These are phyloP conservation scores for Danionella cerebrum DNA, from an alignment of 2,113 vertebrate species.

Conservation along the genomic window DNA sequence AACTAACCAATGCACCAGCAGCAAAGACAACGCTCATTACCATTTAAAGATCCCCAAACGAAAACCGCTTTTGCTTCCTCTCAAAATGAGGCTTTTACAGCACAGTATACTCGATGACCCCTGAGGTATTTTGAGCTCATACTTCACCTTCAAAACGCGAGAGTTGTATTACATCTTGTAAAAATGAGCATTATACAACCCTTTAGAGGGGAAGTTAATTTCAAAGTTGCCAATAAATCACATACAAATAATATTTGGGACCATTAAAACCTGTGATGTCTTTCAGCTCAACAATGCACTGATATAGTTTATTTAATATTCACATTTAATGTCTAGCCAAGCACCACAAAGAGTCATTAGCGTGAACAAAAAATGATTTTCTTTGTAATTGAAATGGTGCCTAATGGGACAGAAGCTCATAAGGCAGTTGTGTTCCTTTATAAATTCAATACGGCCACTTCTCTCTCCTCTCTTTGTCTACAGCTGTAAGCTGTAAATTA, in stretches of 20 bases:
- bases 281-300: not conserved
- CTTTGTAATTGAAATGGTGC: not conserved
- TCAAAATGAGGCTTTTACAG: too few species aligned
- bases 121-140: too few species aligned
- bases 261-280: not conserved
- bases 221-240: not conserved
- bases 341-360: not conserved
- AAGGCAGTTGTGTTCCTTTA: not conserved
- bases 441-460: not conserved
- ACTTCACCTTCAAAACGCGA: too few species aligned
- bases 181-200: too few species aligned
- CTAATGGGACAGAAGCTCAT: not conserved
- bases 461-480: not conserved
- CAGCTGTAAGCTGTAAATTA: conserved; percentile 20
- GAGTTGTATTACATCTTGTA: too few species aligned
- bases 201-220: not conserved
- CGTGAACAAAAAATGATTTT: not conserved
- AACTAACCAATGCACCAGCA: too few species aligned
- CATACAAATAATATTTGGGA: not conserved
- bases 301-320: not conserved
- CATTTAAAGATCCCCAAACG: too few species aligned
- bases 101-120: too few species aligned
- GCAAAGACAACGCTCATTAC: too few species aligned
- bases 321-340: not conserved
- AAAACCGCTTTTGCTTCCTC: too few species aligned